These are phyloP conservation scores for Ectemnius cavifrons DNA, from an alignment of 2,888 invertebrate genomes.

Conservation along the genomic window DNA sequence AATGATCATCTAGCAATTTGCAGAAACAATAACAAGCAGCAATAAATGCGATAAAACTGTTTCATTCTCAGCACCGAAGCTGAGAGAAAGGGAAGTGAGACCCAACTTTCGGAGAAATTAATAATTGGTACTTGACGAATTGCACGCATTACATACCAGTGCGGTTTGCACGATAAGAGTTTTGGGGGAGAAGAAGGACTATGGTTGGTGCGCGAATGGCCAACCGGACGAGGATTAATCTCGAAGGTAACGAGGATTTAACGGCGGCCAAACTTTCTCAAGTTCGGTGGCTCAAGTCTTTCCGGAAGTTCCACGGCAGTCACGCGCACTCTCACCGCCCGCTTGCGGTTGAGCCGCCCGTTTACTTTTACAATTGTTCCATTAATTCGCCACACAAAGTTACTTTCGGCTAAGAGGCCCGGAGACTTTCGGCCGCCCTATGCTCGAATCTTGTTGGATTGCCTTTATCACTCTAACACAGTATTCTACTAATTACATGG, in stretches of 20 bases:
- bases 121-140: slow-evolving; percentile 53
- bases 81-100: neutral
- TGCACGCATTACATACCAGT: slow-evolving; percentile 32
- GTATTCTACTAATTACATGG: too few relatives aligned
- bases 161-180: slow-evolving; percentile 40
- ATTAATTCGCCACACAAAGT: slow-evolving; percentile 33
- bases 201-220: too few relatives aligned
- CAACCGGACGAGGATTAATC: slow-evolving; percentile 53
- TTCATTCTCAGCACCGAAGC: too few relatives aligned
- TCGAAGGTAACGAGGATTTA: slow-evolving; percentile 61
- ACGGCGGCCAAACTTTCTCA: slow-evolving; percentile 54
- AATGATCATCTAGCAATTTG: too few relatives aligned
- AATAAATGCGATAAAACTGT: too few relatives aligned
- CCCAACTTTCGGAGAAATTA: slow-evolving; percentile 32
- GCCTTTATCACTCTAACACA: too few relatives aligned
- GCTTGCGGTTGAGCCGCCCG: slow-evolving; percentile 7
- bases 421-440: too few relatives aligned
- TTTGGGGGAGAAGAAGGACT: neutral
- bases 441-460: too few relatives aligned
- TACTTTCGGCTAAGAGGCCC: neutral
- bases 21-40: too few relatives aligned
- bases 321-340: slow-evolving; percentile 32
- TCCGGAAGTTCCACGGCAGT: slow-evolving; percentile 37
- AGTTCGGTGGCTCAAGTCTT: slow-evolving; percentile 48
- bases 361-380: slow-evolving; percentile 40